Conservation (phyloP, 2,113 vertebrate genomes). For the Hydrochoerus hydrochaeris region DNA sequence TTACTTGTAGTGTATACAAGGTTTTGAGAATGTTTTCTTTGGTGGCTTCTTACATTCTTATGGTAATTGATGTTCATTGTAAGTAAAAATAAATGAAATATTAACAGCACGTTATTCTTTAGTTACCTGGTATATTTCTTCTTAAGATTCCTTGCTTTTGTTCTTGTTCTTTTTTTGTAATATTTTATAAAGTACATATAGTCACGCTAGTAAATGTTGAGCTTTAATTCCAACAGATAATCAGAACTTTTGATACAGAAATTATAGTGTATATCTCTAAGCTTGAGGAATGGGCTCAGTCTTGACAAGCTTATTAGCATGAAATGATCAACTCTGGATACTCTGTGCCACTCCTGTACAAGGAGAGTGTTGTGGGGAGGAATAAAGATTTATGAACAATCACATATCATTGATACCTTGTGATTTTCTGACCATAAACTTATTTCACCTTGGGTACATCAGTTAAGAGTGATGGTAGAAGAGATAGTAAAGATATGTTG, state of each 20-base stretch:
- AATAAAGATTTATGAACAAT: background rate
- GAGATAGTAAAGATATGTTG: background rate
- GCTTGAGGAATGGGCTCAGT: background rate
- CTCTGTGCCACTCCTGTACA: background rate
- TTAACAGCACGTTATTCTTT: background rate
- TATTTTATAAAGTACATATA: background rate
- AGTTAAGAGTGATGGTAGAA: constrained; percentile 20
- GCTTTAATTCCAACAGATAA: background rate
- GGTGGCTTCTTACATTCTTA: background rate
- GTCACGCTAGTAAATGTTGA: background rate
- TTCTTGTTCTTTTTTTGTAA: background rate
- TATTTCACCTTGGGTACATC: background rate
- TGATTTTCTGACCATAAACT: background rate
- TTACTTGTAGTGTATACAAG: background rate
- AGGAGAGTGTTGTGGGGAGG: accelerated
- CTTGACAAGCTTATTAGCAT: background rate
- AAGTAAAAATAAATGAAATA: background rate
- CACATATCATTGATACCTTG: background rate
- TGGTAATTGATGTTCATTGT: background rate
- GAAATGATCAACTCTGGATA: background rate
- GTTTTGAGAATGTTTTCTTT: background rate
- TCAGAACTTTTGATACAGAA: background rate
- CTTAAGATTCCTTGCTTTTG: too few relatives aligned
- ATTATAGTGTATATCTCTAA: background rate
- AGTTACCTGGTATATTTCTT: background rate